These are phyloP conservation scores for Vulpes vulpes DNA, from an alignment of 2,113 vertebrate species.

Conservation along the genomic window DNA sequence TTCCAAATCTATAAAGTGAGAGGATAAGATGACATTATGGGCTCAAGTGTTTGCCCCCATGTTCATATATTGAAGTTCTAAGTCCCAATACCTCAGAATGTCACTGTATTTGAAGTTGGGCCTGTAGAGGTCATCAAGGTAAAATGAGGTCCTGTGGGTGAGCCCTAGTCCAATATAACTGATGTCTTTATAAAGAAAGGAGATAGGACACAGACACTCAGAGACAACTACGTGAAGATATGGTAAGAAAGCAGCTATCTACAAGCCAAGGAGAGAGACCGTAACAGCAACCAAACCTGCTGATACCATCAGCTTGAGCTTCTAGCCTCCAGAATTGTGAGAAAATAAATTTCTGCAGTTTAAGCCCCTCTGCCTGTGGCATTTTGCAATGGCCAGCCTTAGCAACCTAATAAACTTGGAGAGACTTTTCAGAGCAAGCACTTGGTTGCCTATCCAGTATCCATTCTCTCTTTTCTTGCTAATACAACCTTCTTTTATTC, in stretches of 20 bases:
- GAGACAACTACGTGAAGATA: neutral
- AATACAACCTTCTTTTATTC: neutral
- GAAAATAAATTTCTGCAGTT: neutral
- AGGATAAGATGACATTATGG: neutral
- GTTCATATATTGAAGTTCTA: neutral
- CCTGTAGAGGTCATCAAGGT: neutral
- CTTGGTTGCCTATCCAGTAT: neutral
- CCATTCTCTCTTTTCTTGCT: neutral
- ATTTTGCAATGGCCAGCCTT: neutral
- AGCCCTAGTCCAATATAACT: neutral
- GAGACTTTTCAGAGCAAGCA: neutral
- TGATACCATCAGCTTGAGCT: neutral
- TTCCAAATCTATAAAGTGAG: neutral
- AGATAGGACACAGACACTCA: neutral
- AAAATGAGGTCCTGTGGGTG: neutral
- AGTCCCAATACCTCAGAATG: neutral
- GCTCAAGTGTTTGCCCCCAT: neutral
- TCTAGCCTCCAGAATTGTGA: neutral
- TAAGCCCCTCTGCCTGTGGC: neutral
- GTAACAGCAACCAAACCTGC: neutral
- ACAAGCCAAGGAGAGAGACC: neutral
- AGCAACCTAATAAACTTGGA: neutral
- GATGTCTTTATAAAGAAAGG: neutral
- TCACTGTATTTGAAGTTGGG: neutral
- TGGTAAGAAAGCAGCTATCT: neutral